phyloP scores from a whole-genome alignment of 2,888 invertebrate genomes.

The Icerya purchasi region DNA sequence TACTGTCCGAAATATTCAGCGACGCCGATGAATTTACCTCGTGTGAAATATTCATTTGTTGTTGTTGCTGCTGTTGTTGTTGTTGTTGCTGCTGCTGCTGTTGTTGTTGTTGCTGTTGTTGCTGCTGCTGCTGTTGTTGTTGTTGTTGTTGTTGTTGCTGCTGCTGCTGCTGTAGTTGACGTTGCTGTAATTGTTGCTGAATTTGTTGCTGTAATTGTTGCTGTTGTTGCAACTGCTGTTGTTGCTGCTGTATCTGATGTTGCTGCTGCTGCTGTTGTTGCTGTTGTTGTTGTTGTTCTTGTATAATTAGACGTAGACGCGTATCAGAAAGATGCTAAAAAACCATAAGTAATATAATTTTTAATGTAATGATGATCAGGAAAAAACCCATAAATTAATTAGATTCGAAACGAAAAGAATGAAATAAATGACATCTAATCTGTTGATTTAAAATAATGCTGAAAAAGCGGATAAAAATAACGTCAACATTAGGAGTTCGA shows the following conservation, averaged over 20 bases:
- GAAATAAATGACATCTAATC: no score
- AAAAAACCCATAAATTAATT: no score
- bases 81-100: slow-evolving; percentile 22
- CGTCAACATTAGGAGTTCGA: no score
- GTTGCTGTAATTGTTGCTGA: slow-evolving; percentile 10
- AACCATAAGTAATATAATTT: no score
- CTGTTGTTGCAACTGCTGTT: slow-evolving; percentile 25
- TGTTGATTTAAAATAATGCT: no score
- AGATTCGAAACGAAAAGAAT: no score
- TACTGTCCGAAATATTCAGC: no score
- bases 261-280: slow-evolving; percentile 26
- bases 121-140: slow-evolving; percentile 19
- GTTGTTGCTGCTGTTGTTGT: slow-evolving; percentile 20
- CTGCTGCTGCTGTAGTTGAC: slow-evolving; percentile 9
- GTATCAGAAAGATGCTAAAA: slow-evolving; percentile 24
- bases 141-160: slow-evolving; percentile 14
- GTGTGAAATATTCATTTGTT: not conserved
- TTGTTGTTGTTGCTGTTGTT: slow-evolving; percentile 20
- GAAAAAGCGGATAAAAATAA: no score
- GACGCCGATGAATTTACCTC: not conserved
- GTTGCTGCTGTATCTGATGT: slow-evolving; percentile 24
- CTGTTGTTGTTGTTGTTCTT: slow-evolving; percentile 24
- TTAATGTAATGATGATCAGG: no score
- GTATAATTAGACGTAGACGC: slow-evolving; percentile 29
- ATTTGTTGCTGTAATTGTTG: slow-evolving; percentile 23